Percentiles rank a stretch among this genome's conserved stretches.
phyloP scores from a whole-genome alignment of 2,113 vertebrate genomes.

The Nothoprocta pentlandii region DNA sequence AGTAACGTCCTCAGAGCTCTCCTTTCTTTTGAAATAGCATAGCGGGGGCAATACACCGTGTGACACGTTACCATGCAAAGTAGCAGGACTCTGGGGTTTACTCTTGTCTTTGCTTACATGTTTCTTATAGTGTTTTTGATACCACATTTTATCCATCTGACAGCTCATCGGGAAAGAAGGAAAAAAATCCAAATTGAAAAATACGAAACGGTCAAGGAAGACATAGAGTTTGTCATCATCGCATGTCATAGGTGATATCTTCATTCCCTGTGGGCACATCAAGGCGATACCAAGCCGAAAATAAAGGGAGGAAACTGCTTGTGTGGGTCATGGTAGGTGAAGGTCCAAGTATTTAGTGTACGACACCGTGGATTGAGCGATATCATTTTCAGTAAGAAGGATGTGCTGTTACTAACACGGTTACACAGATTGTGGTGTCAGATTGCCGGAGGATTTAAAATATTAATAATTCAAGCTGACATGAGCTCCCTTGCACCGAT shows the following conservation, averaged over 20 bases:
- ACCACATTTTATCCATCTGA: not conserved
- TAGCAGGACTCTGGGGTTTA: not conserved
- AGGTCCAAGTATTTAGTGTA: not conserved
- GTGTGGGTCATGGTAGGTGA: not conserved
- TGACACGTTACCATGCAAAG: not conserved
- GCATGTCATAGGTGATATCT: not conserved
- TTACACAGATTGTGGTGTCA: not conserved
- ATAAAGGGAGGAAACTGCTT: not conserved
- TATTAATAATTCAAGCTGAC: slow-evolving; percentile 51
- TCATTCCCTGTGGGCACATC: not conserved
- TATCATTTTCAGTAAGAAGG: not conserved
- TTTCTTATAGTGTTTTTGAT: not conserved
- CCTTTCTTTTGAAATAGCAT: not conserved
- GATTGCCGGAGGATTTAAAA: slow-evolving; percentile 34
- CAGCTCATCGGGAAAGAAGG: not conserved
- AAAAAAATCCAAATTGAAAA: not conserved
- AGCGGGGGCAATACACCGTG: not conserved
- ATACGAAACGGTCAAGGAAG: not conserved
- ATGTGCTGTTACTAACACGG: not conserved
- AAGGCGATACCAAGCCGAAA: not conserved
- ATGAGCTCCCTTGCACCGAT: slow-evolving; percentile 31
- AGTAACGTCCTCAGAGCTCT: not conserved
- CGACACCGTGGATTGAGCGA: not conserved
- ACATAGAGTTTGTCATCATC: not conserved
- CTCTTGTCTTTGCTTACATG: not conserved